Conservation (phyloP, 2,888 invertebrate species). For the Leptothorax acervorum region DNA sequence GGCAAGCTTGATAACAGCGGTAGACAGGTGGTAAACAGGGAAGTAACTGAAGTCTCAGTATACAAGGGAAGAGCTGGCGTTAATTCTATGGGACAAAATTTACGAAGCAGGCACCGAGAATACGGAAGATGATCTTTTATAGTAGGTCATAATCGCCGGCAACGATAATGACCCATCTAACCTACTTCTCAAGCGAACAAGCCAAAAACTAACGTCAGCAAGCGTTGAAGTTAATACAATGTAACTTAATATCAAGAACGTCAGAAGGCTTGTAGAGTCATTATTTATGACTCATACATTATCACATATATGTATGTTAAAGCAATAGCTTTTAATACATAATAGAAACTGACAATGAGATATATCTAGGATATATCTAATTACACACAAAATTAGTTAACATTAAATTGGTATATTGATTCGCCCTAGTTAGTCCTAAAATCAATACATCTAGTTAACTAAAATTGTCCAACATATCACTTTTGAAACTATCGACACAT, state of each 20-base stretch:
- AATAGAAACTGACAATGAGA: neutral
- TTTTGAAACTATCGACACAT: neutral
- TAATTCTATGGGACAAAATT: conserved; percentile 42
- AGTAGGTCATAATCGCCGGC: conserved; percentile 11
- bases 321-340: neutral
- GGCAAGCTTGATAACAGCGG: conserved; percentile 39
- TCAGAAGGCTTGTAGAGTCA: neutral
- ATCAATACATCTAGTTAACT: neutral
- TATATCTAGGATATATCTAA: neutral
- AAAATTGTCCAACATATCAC: neutral
- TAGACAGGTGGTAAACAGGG: conserved; percentile 51
- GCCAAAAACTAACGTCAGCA: neutral
- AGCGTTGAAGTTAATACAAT: neutral
- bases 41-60: conserved; percentile 38
- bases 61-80: conserved; percentile 39
- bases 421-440: neutral
- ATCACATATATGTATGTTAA: neutral
- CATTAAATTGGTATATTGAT: conserved; percentile 2
- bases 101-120: conserved; percentile 1
- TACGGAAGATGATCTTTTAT: conserved; percentile 28
- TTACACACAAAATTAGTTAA: neutral
- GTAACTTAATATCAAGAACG: neutral
- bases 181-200: neutral
- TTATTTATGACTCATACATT: neutral
- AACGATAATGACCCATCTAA: conserved; percentile 21